phyloP scores from a whole-genome alignment of 2,113 vertebrate genomes.

The Lipotes vexillifer region DNA sequence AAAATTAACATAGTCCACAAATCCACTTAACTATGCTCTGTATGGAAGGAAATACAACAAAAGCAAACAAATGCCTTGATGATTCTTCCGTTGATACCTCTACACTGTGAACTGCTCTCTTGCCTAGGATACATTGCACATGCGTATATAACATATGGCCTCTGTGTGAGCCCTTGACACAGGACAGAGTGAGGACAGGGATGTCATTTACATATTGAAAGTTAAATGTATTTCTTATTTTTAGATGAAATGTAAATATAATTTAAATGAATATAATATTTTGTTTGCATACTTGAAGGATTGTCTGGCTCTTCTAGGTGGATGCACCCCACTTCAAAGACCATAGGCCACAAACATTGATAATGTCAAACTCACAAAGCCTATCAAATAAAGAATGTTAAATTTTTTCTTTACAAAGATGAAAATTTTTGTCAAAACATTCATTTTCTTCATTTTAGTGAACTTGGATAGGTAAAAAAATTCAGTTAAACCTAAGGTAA shows the following conservation, averaged over 20 bases:
- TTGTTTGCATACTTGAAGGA: background rate
- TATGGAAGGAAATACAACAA: background rate
- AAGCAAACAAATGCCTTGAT: background rate
- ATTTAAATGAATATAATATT: background rate
- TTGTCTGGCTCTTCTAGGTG: background rate
- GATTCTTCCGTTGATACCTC: background rate
- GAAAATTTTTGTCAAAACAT: background rate
- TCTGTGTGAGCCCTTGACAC: background rate
- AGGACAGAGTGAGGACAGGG: background rate
- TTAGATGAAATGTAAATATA: background rate
- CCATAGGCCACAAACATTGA: background rate
- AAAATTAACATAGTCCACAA: background rate
- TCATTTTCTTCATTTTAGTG: background rate
- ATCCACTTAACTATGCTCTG: background rate
- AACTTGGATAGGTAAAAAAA: background rate
- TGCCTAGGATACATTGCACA: fast-evolving
- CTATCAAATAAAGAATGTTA: background rate
- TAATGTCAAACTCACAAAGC: background rate
- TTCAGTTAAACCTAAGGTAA: background rate
- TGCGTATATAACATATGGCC: background rate
- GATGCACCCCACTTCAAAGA: background rate
- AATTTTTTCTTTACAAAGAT: background rate
- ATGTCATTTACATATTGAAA: background rate
- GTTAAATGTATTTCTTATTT: background rate
- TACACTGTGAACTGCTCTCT: background rate